A percentile compares a stretch with the other conserved stretches of the same genome.
Evolutionary conservation across 1,140 invertebrate species (phyloP).

Genomic region (Leptopilina clavipes): DNA sequence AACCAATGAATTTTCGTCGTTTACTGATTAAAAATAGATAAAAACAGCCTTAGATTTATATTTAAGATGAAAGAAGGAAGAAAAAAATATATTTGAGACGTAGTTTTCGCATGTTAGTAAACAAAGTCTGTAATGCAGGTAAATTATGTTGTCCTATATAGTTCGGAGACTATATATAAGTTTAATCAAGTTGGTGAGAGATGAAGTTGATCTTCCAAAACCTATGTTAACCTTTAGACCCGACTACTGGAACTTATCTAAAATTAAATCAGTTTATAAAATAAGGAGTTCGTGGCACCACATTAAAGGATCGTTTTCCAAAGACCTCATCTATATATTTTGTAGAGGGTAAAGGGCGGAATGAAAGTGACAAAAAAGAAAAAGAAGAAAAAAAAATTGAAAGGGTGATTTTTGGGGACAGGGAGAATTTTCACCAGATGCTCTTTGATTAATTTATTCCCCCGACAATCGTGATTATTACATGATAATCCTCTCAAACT

Average conservation of each 20-base stretch:
- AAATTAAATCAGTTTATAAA: slow-evolving; percentile 33
- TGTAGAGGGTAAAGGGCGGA: neutral
- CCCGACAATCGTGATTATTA: slow-evolving; percentile 18
- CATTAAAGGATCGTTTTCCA: slow-evolving; percentile 2
- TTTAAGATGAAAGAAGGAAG: neutral
- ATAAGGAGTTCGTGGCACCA: slow-evolving; percentile 25
- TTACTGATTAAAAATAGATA: neutral
- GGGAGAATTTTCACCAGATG: neutral
- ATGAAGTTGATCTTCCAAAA: slow-evolving; percentile 14
- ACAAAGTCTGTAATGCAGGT: slow-evolving; percentile 9
- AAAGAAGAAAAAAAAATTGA: neutral
- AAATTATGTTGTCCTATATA: neutral
- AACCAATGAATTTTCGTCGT: too few relatives aligned
- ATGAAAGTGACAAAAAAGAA: neutral
- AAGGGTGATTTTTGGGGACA: neutral
- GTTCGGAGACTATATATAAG: neutral
- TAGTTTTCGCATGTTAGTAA: neutral
- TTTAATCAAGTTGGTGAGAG: slow-evolving; percentile 23
- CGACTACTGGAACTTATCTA: slow-evolving; percentile 21
- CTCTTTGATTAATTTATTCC: neutral
- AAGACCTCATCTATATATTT: neutral
- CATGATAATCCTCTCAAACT: slow-evolving; percentile 8
- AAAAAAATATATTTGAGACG: too few relatives aligned
- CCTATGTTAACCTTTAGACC: slow-evolving; percentile 20
- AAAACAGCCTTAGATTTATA: neutral